Conservation (phyloP, 2,888 invertebrate species). For the Junonia oenone region DNA sequence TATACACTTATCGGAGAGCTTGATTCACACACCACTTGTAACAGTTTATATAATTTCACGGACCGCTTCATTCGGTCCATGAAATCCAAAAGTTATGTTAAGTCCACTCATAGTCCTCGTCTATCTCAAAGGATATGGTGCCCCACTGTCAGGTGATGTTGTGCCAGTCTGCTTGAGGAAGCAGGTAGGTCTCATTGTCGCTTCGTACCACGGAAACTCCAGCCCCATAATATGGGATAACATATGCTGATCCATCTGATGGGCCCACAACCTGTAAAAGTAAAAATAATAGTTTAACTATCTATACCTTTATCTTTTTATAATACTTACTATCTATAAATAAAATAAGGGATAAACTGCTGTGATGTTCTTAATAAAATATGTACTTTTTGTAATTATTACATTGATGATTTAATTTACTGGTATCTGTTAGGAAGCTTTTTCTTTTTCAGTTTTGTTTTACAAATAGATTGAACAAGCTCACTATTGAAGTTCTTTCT, state of each 20-base stretch:
- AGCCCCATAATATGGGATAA: conserved; percentile 96
- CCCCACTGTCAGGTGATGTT: conserved; percentile 78
- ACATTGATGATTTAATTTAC: no score
- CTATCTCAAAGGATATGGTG: conserved; percentile 65
- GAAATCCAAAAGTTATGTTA: conserved; percentile 35
- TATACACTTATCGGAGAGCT: background rate
- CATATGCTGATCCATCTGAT: conserved; percentile 95
- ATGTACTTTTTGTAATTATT: no score
- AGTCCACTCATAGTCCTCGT: conserved; percentile 74
- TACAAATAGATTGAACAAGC: no score
- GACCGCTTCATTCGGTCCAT: conserved; percentile 1
- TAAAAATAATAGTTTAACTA: no score
- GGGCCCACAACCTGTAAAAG: conserved; percentile 87
- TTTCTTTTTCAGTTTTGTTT: no score
- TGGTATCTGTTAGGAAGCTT: no score
- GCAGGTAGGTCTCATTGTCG: conserved; percentile 90
- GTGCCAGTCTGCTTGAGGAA: conserved; percentile 89
- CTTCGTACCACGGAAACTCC: conserved; percentile 88
- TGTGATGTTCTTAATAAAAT: no score
- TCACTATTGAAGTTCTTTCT: no score
- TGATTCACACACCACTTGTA: background rate
- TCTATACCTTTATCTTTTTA: no score
- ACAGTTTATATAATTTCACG: conserved; percentile 1
- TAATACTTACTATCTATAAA: no score
- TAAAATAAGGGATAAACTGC: no score